Conservation (phyloP, 2,797 vertebrate species). For the Anableps anableps region DNA sequence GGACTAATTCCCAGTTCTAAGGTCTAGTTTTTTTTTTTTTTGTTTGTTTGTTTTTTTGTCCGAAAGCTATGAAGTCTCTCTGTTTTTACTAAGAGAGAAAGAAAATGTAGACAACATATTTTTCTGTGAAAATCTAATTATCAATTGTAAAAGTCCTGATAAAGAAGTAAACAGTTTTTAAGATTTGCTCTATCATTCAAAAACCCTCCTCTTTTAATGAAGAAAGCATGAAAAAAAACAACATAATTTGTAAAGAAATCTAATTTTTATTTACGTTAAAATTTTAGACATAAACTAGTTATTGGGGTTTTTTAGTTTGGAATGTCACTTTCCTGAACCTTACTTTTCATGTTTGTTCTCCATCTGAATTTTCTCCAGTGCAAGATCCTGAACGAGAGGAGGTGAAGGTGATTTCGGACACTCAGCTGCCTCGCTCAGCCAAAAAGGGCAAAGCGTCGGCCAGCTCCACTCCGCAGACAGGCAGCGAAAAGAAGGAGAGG, state of each 20-base stretch:
- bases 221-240: not conserved
- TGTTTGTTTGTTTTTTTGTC: slow-evolving; percentile 42
- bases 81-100: slow-evolving; percentile 21
- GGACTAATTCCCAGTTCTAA: slow-evolving; percentile 48
- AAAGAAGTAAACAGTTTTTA: not conserved
- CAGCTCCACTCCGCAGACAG: slow-evolving; percentile 87
- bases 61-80: slow-evolving; percentile 41
- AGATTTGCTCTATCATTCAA: not conserved
- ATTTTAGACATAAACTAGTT: not conserved
- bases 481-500: slow-evolving; percentile 93
- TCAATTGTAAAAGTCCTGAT: slow-evolving; percentile 15
- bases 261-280: not conserved
- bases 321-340: not conserved
- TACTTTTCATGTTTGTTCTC: slow-evolving; percentile 8
- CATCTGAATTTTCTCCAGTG: slow-evolving; percentile 74
- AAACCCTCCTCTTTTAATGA: not conserved
- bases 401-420: slow-evolving; percentile 84
- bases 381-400: slow-evolving; percentile 95
- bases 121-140: slow-evolving; percentile 19
- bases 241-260: not conserved
- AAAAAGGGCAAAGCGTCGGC: slow-evolving; percentile 90
- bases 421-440: slow-evolving; percentile 88
- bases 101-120: slow-evolving; percentile 32
- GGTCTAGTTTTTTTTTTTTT: slow-evolving; percentile 32
- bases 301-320: not conserved